phyloP scores from a whole-genome alignment of 2,113 vertebrate species.

The Rana temporaria region DNA sequence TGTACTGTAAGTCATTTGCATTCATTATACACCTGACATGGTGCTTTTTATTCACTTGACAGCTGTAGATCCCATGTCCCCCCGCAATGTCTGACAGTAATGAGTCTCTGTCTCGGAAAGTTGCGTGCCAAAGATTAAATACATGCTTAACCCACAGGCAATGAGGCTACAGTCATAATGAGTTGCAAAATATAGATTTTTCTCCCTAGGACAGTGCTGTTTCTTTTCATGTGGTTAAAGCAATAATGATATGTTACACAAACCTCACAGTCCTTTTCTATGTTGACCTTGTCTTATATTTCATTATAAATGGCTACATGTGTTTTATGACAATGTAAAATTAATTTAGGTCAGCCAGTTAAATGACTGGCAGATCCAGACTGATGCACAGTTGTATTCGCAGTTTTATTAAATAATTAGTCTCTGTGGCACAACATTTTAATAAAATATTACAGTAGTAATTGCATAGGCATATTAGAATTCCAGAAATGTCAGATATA shows the following conservation, averaged over 20 bases:
- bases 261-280: slow-evolving; percentile 3
- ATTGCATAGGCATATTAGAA: neutral
- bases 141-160: slow-evolving; percentile 42
- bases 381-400: neutral
- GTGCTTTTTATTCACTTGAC: slow-evolving; percentile 24
- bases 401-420: neutral
- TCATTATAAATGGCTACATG: neutral
- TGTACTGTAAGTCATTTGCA: slow-evolving; percentile 1
- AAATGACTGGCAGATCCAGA: slow-evolving; percentile 22
- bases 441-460: slow-evolving; percentile 35
- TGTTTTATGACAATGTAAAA: neutral
- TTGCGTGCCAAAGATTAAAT: slow-evolving; percentile 40
- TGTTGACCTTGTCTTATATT: slow-evolving; percentile 41
- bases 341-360: slow-evolving; percentile 21
- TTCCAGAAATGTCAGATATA: neutral
- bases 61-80: neutral
- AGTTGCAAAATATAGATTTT: slow-evolving; percentile 22
- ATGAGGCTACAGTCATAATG: neutral
- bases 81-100: slow-evolving; percentile 22
- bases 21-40: slow-evolving; percentile 8
- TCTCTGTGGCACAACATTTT: neutral
- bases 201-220: neutral
- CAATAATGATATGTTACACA: slow-evolving; percentile 7
- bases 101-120: slow-evolving; percentile 20
- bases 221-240: slow-evolving; percentile 12